Evolutionary conservation across 2,113 vertebrate genomes (phyloP).

Genomic region (Lamprotornis superbus): DNA sequence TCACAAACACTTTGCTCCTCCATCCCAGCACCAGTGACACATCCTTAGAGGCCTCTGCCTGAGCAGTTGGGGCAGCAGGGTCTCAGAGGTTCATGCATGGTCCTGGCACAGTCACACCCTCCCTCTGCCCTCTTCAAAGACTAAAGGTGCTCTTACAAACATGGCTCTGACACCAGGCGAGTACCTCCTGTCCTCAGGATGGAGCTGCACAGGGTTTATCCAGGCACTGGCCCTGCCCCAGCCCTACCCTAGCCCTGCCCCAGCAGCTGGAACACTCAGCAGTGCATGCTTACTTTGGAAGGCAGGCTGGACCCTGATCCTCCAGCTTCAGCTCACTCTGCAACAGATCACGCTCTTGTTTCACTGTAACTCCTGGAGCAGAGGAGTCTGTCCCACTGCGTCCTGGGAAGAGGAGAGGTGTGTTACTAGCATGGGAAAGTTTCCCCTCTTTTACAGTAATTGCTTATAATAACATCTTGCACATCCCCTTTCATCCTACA

Average conservation of each 20-base stretch:
- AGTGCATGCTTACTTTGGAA: fast-evolving
- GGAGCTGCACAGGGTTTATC: neutral
- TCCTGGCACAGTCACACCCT: neutral
- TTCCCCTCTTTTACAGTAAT: neutral
- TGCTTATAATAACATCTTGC: neutral
- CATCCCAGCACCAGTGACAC: fast-evolving
- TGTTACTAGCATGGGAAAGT: neutral
- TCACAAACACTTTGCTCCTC: neutral
- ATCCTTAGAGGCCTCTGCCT: fast-evolving
- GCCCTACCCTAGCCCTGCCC: neutral
- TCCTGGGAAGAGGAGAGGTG: neutral
- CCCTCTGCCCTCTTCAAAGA: neutral
- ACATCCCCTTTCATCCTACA: neutral
- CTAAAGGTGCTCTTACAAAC: neutral
- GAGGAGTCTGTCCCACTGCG: neutral
- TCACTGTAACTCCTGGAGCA: neutral
- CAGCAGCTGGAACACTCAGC: neutral
- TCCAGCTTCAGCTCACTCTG: neutral
- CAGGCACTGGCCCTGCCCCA: neutral
- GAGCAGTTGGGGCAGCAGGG: neutral
- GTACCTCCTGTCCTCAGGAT: neutral
- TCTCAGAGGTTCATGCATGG: fast-evolving
- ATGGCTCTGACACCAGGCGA: fast-evolving
- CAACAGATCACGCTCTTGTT: neutral
- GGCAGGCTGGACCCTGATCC: neutral